Base-by-base conservation (phyloP, 2,888 invertebrate genomes). In the Lamproptera curius region DNA sequence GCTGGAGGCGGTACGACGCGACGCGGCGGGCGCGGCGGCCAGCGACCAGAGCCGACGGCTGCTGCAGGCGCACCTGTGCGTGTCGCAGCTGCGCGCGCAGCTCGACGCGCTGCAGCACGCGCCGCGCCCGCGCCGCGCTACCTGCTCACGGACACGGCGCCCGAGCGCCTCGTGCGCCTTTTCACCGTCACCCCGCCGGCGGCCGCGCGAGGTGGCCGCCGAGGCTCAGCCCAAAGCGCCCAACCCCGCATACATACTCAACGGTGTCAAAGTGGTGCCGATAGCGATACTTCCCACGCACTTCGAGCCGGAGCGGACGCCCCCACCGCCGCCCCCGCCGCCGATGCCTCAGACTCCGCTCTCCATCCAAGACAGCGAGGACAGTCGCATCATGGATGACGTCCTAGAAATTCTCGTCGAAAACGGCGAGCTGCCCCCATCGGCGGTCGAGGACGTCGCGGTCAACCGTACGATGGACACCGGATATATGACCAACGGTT, bases 341-440 rank as follows among this genome's bases (percentile, higher is more conserved):
- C 79, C 76, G 0, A 75, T 75, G 2, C 75, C 72, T 0, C 70
- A 76, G 15, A 51, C 70, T 3, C 58, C 70, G 1, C 53, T 73
- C 1, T 78, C 67, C 46, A 49, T 50, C 3, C 76, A 81, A 45
- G 65, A 59, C 28, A 65, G 68, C 57, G 77, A 89, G 62, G 65
- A 84, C 67, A 94, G 94, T 65, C 94, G 95, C 72, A 93, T 93
- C 45, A 94, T 97, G 65, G 96, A 96, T 68, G 97, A 98, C 76
- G 97, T 98, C 0, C 84, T 98, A 45, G 97, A 98, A 71, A 97
- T 98, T 58, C 90, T 98, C 10, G 97, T 97, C 36, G 94, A 97
- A 68, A 96, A 96, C 72, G 97, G 97, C 9, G 97, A 97, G 69
- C 77, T 97, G 48, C 96, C 97, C 1, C 93, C 96, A 6, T 96